Conservation (phyloP, 2,888 invertebrate species). For the Phyto melanocephala region DNA sequence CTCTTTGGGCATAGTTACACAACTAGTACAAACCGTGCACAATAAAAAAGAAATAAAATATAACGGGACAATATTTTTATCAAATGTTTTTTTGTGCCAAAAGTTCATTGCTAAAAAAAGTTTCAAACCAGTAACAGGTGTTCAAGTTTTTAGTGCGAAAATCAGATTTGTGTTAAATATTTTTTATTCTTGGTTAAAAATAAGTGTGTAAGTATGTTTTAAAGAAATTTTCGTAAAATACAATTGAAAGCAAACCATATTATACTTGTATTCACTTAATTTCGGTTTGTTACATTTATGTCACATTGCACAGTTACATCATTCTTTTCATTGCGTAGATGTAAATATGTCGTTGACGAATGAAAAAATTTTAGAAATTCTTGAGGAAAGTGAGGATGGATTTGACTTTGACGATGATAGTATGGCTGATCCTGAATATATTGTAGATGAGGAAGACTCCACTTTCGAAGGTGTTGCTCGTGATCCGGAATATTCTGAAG, state of each 20-base stretch:
- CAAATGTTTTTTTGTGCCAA: not conserved
- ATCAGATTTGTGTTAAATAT: constrained; percentile 24
- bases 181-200: constrained; percentile 7
- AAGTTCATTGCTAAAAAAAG: constrained; percentile 22
- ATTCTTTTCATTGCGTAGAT: not conserved
- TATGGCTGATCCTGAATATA: constrained; percentile 14
- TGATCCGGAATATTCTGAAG: not conserved
- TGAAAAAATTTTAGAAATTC: constrained; percentile 3
- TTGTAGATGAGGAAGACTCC: not conserved
- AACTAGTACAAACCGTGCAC: constrained; percentile 8
- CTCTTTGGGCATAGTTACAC: constrained; percentile 3
- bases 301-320: not conserved
- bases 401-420: constrained; percentile 17
- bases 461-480: constrained; percentile 2
- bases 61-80: constrained; percentile 12
- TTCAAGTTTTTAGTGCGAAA: constrained; percentile 18
- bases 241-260: constrained; percentile 18
- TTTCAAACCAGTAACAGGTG: not conserved
- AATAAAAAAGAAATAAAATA: not conserved
- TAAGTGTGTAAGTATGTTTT: constrained; percentile 16
- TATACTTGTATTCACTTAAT: not conserved
- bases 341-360: not conserved
- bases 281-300: constrained; percentile 6
- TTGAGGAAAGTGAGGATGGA: constrained; percentile 5
- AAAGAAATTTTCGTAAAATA: constrained; percentile 5